Evolutionary conservation across 2,888 invertebrate genomes (phyloP), one percentile per base, ranked within the genome.

Genomic region (Ellobium chinense): DNA sequence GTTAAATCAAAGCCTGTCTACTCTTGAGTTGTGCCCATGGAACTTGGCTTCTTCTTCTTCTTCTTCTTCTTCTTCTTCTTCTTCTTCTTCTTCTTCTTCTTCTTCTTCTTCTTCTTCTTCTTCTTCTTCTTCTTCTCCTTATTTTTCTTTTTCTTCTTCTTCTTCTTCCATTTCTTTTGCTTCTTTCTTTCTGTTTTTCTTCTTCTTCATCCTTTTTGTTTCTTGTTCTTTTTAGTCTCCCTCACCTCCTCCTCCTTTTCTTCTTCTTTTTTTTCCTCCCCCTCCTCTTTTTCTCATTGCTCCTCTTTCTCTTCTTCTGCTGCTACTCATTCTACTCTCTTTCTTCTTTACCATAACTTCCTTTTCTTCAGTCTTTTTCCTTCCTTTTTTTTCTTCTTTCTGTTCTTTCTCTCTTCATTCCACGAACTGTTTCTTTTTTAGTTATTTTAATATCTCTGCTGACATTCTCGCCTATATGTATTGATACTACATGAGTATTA

Each of bases 21-120:
- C n/a, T n/a, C n/a, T n/a, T n/a, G n/a, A n/a, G n/a, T n/a, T n/a
- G n/a, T n/a, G n/a, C n/a, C n/a, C n/a, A n/a, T n/a, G n/a, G n/a
- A n/a, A n/a, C n/a, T n/a, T n/a, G n/a, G n/a, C n/a, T n/a, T n/a
- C n/a, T n/a, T n/a, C n/a, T n/a, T n/a, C n/a, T n/a, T n/a, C n/a
- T n/a, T n/a, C n/a, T 27, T 56, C 70, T 76, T 54, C 7, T 36
- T 36, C 69, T 69, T 24, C 24, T 39, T 69, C 69, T 69, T 39
- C 24, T 24, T 69, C 39, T 69, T 39, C 39, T 39, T 37, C 39
- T 37, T 39, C 24, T 39, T 37, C 90, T 85, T 91, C 90, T 12
- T 80, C 81, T n/a, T 77, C 77, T 31, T 62, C 75, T 37, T 3
- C 27, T 39, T 34, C 24, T 34, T 24, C 46, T 46, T 68, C 62